These are phyloP conservation scores for Ptychadena robeensis DNA, from an alignment of 2,797 vertebrate species.

Conservation along the genomic window DNA sequence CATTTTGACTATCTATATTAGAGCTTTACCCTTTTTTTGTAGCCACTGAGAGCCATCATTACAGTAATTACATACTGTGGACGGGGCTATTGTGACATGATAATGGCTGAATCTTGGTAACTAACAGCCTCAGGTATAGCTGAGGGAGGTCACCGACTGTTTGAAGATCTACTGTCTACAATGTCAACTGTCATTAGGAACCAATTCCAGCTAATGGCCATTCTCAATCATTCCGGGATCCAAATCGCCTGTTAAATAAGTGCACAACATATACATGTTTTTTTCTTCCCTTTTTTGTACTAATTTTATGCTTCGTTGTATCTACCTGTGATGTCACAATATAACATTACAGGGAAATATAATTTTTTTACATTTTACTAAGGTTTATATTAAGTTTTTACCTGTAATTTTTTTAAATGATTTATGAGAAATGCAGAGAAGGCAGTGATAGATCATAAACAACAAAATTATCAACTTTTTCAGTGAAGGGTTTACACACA, in stretches of 20 bases:
- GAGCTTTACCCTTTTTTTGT: conserved; percentile 28
- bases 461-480: too few relatives aligned
- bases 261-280: background rate
- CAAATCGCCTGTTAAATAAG: conserved; percentile 36
- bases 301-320: conserved; percentile 22
- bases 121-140: conserved; percentile 53
- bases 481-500: too few relatives aligned
- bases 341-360: background rate
- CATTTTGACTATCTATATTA: conserved; percentile 12
- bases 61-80: conserved; percentile 45
- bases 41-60: conserved; percentile 40
- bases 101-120: conserved; percentile 39
- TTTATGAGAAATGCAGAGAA: too few relatives aligned
- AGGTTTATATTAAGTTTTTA: too few relatives aligned
- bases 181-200: conserved; percentile 51
- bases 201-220: conserved; percentile 43
- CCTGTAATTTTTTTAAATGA: too few relatives aligned
- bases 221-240: conserved; percentile 33
- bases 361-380: too few relatives aligned
- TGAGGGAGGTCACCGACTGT: conserved; percentile 43
- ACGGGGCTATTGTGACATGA: conserved; percentile 44
- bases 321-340: background rate
- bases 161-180: conserved; percentile 49
- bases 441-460: too few relatives aligned
- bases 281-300: background rate